phyloP scores from a whole-genome alignment of 2,888 invertebrate genomes.

The Scelioninae gen. 2 region DNA sequence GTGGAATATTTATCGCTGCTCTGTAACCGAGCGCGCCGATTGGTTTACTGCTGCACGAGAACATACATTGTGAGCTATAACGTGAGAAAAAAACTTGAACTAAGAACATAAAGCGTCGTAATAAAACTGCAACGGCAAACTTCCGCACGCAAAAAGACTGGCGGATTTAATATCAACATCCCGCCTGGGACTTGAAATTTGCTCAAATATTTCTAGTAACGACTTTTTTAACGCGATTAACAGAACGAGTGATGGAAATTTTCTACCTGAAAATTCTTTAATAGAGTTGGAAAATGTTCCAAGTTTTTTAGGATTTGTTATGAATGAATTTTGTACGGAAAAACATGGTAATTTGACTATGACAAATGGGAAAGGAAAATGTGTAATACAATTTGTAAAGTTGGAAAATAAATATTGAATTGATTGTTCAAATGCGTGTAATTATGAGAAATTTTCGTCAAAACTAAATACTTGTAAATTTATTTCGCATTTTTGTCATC shows the following conservation, averaged over 20 bases:
- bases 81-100: slow-evolving; percentile 16
- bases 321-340: slow-evolving; percentile 12
- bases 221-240: slow-evolving; percentile 43
- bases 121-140: slow-evolving; percentile 31
- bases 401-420: too few species aligned
- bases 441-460: too few species aligned
- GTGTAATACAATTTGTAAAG: too few species aligned
- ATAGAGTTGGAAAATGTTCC: slow-evolving; percentile 11
- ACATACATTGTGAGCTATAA: slow-evolving; percentile 19
- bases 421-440: too few species aligned
- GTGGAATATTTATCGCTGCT: slow-evolving; percentile 52
- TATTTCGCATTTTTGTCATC: too few species aligned
- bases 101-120: slow-evolving; percentile 17
- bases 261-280: slow-evolving; percentile 1
- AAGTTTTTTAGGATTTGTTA: slow-evolving; percentile 13
- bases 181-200: slow-evolving; percentile 19
- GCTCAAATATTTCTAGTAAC: slow-evolving; percentile 19
- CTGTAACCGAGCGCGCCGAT: slow-evolving; percentile 35
- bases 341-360: too few species aligned
- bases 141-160: slow-evolving; percentile 9
- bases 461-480: too few species aligned
- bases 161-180: slow-evolving; percentile 37
- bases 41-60: slow-evolving; percentile 40
- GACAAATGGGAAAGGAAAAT: too few species aligned
- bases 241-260: slow-evolving; percentile 24